Evolutionary conservation across 2,888 invertebrate species (phyloP), one percentile per base, ranked within the genome.

Genomic region (Digitonthophagus gazella): DNA sequence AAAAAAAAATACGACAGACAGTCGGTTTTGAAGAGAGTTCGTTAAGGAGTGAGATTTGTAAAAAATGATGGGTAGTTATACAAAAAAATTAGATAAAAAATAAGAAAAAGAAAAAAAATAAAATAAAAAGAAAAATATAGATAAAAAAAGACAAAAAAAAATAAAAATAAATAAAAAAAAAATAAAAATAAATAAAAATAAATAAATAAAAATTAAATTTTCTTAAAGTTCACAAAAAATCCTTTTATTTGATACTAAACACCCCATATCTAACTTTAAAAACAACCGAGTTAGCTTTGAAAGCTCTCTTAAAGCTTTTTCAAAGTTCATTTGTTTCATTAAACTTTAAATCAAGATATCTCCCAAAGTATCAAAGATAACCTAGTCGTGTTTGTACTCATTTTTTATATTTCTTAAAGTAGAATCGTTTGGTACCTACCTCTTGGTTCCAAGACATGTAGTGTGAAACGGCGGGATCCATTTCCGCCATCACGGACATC

Each of bases 401-500:
- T 20, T 57, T 18, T 19, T 11, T 18, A 15, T 22, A 14, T 19
- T 15, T 57, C 20, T 64, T 22, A 11, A 20, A 4, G n/a, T 0
- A 5, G 22, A 22, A 44, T 64, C 15, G 6, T 11, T 15, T 63
- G 63, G 54, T 75, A 87, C 88, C 88, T 74, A 89, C 89, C 83
- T 89, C 89, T 77, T 89, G 89, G 69, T 86, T 87, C 74, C 83
- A 83, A 22, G 81, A 80, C 86, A 87, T 86, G 83, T 91, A 91
- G 79, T 93, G 92, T 77, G 93, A 93, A 76, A 91, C 89, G 71
- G 91, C 90, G 74, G 91, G 90, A 83, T 94, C 95, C 91, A 95
- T 95, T 81, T 96, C 96, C 71, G 96, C 95, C 96, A 96, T 96
- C 79, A 96, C 95, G 81, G 95, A 95, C 95, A 96, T 95, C 96